Evolutionary conservation across 1,140 invertebrate species (phyloP).

Genomic region (Meteorus sp.): DNA sequence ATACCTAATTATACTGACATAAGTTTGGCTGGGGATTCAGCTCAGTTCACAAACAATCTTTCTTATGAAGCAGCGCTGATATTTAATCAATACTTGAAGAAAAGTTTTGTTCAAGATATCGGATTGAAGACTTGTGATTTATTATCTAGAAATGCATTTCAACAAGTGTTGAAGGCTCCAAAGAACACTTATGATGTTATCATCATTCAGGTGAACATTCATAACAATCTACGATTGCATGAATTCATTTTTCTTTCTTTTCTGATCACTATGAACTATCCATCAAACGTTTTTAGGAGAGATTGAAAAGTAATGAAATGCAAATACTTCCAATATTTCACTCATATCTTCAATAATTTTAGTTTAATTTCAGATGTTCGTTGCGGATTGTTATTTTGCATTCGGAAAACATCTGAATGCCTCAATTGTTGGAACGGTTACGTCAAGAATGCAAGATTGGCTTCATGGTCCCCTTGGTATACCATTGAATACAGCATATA

Average conservation of each 20-base stretch:
- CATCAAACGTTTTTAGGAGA: no score
- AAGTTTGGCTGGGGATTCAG: slow-evolving; percentile 27
- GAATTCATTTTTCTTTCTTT: no score
- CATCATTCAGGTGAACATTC: slow-evolving; percentile 34
- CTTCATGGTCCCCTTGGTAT: slow-evolving; percentile 65
- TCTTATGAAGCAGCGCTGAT: background rate
- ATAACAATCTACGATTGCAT: no score
- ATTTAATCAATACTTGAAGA: no score
- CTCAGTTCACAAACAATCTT: slow-evolving; percentile 17
- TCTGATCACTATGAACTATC: no score
- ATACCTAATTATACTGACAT: slow-evolving; percentile 47
- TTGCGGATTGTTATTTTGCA: slow-evolving; percentile 56
- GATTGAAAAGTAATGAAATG: no score
- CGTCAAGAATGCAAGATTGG: slow-evolving; percentile 64
- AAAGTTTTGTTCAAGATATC: accelerated
- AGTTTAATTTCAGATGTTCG: slow-evolving; percentile 30
- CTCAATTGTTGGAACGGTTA: slow-evolving; percentile 64
- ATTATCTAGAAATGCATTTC: slow-evolving; percentile 23
- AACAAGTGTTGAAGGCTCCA: slow-evolving; percentile 30
- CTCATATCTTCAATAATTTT: no score
- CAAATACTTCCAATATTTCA: no score
- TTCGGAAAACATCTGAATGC: slow-evolving; percentile 62
- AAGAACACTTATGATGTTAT: slow-evolving; percentile 34
- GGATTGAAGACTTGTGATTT: slow-evolving; percentile 23
- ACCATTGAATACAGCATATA: slow-evolving; percentile 62